Conservation (phyloP, 2,797 vertebrate genomes). For the Onychomys torridus region DNA sequence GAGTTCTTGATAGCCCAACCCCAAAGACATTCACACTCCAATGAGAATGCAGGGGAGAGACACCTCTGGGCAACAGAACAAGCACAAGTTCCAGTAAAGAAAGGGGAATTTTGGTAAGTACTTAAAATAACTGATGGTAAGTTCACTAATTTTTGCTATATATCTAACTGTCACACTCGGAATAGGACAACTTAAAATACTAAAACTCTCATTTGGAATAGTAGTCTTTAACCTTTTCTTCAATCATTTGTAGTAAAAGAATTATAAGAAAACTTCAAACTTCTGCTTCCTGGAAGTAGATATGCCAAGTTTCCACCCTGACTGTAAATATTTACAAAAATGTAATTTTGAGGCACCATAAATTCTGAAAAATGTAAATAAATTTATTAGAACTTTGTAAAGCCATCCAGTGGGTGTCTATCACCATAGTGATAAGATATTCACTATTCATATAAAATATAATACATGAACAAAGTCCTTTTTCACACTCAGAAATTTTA, state of each 20-base stretch:
- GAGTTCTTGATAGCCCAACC: background rate
- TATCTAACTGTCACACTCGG: background rate
- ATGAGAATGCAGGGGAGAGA: background rate
- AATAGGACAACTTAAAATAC: background rate
- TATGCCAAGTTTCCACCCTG: background rate
- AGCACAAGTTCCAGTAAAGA: background rate
- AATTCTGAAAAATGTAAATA: constrained; percentile 10
- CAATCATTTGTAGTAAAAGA: background rate
- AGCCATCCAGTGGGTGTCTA: background rate
- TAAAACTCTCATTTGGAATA: background rate
- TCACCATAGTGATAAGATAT: background rate
- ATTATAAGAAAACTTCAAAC: background rate
- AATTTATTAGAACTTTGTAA: background rate
- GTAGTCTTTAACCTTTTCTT: background rate
- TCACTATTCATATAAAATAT: background rate
- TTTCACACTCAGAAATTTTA: background rate
- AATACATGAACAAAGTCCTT: background rate
- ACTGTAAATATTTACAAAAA: background rate
- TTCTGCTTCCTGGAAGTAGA: background rate
- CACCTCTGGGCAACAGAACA: background rate
- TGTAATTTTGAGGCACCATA: background rate
- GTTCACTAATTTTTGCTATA: background rate
- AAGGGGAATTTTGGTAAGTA: background rate
- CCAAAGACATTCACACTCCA: background rate
- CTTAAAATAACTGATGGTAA: background rate